phyloP scores from a whole-genome alignment of 2,888 invertebrate species.

The Pandemis corylana region DNA sequence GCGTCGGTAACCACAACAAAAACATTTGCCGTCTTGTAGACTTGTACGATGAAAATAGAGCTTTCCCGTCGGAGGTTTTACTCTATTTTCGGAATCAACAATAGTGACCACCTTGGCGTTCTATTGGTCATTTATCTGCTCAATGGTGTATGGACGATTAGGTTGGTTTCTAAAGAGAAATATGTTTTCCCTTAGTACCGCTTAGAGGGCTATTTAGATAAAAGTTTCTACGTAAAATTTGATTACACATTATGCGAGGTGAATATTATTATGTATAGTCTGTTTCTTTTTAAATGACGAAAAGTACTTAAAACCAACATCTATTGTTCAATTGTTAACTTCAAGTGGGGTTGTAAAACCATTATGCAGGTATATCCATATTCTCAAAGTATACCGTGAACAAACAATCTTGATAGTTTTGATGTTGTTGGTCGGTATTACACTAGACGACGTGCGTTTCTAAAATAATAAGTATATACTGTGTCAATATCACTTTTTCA shows the following conservation, averaged over 20 bases:
- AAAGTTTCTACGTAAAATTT: constrained; percentile 3
- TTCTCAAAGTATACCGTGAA: too few species aligned
- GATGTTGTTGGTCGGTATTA: too few species aligned
- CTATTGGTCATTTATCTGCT: constrained; percentile 39
- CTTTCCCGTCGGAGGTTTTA: constrained; percentile 18
- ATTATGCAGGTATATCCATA: too few species aligned
- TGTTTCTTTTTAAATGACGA: too few species aligned
- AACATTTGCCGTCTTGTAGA: constrained; percentile 59
- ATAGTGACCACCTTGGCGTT: constrained; percentile 37
- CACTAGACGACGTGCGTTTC: too few species aligned
- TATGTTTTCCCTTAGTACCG: constrained; percentile 28
- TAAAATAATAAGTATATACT: too few species aligned
- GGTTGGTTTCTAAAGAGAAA: constrained; percentile 38
- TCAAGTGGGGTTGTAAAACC: too few species aligned
- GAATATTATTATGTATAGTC: background rate
- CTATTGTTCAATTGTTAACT: too few species aligned
- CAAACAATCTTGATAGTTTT: too few species aligned
- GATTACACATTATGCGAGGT: background rate
- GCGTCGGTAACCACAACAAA: constrained; percentile 63
- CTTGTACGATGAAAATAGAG: constrained; percentile 39
- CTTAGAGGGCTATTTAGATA: constrained; percentile 25
- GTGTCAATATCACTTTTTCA: too few species aligned
- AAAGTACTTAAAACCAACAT: too few species aligned
- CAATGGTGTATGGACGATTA: constrained; percentile 40
- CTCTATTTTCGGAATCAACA: constrained; percentile 35